Evolutionary conservation across 1,140 invertebrate genomes (phyloP), one percentile per base, ranked within the genome.

Genomic region (Megalonaias nervosa): DNA sequence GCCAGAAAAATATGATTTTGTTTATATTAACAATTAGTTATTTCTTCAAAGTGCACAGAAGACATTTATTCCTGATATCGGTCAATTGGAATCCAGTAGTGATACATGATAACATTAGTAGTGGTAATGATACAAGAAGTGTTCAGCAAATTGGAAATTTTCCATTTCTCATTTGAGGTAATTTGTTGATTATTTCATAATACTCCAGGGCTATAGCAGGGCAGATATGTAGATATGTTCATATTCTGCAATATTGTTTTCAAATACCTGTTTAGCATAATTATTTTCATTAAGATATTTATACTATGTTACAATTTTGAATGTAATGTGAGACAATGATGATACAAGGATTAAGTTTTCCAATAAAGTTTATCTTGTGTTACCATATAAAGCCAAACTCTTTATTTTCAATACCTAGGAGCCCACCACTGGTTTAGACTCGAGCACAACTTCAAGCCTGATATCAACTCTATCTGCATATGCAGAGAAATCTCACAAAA

Each of bases 371-470:
- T 13, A 61, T 16, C n/a, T 31, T 17, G 16, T 6, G 14, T 14
- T 59, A 61, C 23, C 12, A 31, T 58, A 6, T 65, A 57, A 17
- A 67, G 56, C 48, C 19, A 17, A 17, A 65, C 21, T 16, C n/a
- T 38, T 68, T 70, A 21, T n/a, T 38, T 65, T 67, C 2, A 77
- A 60, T 66, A 74, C 83, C 5, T 83, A 97, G 96, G 96, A 97
- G 89, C 95, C 96, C 31, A 97, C 95, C 2, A 96, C 95, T 57
- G 95, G 95, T 4, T 90, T 97, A 76, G 96, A 97, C 89, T 97
- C 95, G 15, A 94, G 95, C 88, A 95, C 95, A 70, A 95, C 96
- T 16, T 93, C 94, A 79, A 94, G 93, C 81, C 85, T 97, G 67
- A 96, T 96, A 92, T 91, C 92, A 71, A 94, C 93, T 67, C 89